Conservation (phyloP, 2,797 vertebrate genomes). For the Avahi laniger region DNA sequence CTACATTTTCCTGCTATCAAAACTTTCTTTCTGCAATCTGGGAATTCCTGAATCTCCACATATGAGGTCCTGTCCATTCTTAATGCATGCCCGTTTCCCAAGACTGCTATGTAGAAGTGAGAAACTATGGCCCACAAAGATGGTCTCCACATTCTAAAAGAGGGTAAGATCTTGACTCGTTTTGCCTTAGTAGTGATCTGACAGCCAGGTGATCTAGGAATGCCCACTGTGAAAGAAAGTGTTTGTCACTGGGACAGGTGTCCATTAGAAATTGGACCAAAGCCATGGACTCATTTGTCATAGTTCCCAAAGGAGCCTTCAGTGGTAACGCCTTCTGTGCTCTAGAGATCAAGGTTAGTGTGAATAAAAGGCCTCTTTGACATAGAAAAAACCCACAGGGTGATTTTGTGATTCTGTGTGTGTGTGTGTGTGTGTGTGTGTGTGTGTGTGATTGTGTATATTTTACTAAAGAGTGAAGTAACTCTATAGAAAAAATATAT, state of each 20-base stretch:
- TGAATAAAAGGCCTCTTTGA: not conserved
- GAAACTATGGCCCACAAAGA: not conserved
- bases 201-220: not conserved
- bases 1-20: not conserved
- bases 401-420: not conserved
- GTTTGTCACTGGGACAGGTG: constrained; percentile 47
- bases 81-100: not conserved
- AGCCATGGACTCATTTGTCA: constrained; percentile 40
- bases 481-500: not conserved
- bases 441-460: not conserved
- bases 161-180: not conserved
- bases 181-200: not conserved
- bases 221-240: not conserved
- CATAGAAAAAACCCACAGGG: not conserved
- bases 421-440: too few relatives aligned
- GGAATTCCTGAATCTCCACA: not conserved
- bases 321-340: not conserved
- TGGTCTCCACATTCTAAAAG: not conserved
- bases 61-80: not conserved
- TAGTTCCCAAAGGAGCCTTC: constrained; percentile 6
- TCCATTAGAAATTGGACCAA: constrained; percentile 57
- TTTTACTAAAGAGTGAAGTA: not conserved
- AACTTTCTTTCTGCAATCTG: not conserved
- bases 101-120: not conserved
- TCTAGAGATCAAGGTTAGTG: not conserved